Conservation (phyloP, 2,113 vertebrate genomes). For the Camelus bactrianus region DNA sequence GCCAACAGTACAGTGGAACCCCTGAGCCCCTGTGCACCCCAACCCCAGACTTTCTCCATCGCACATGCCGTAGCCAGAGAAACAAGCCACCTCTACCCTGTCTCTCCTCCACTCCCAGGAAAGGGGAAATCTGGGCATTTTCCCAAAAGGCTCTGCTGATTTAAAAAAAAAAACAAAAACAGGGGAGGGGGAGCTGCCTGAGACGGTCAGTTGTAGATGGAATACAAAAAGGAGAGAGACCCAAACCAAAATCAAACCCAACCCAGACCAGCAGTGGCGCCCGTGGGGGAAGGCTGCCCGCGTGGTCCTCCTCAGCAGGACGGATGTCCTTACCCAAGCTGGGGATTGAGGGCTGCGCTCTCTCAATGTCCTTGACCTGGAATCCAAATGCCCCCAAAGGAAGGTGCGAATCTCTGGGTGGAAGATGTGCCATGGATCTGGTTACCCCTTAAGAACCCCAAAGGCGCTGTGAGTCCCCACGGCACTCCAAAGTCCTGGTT, state of each 20-base stretch:
- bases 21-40: no score
- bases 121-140: not conserved
- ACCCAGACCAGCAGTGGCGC: not conserved
- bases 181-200: not conserved
- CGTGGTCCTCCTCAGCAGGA: not conserved
- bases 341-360: rapidly evolving
- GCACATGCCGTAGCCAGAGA: not conserved
- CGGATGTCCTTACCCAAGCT: rapidly evolving
- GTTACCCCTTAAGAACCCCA: not conserved
- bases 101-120: not conserved
- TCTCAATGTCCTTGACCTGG: not conserved
- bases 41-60: rapidly evolving
- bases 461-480: not conserved
- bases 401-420: no score
- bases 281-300: rapidly evolving
- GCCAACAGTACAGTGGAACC: not conserved
- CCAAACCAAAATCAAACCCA: not conserved
- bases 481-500: rapidly evolving
- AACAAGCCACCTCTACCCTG: not conserved
- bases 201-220: not conserved
- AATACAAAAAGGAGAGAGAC: not conserved
- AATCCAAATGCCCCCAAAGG: not conserved
- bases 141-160: not conserved
- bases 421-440: not conserved
- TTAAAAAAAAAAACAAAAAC: rapidly evolving